These are phyloP conservation scores for Diarsia mendica DNA, from an alignment of 2,888 invertebrate genomes.

Conservation along the genomic window DNA sequence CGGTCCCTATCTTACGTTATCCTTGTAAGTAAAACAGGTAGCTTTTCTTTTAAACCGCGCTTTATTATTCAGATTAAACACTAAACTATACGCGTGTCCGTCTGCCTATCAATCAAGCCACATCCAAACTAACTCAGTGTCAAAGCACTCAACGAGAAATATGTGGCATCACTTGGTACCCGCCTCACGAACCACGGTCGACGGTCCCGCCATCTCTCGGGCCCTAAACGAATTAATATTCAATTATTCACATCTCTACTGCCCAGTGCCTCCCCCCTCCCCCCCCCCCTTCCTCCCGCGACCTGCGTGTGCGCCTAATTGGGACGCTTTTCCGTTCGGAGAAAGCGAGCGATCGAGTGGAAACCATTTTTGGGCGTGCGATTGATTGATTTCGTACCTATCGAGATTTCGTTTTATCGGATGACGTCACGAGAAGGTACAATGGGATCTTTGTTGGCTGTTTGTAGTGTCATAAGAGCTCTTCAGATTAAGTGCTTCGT, in stretches of 20 bases:
- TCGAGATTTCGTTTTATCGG: slow-evolving; percentile 57
- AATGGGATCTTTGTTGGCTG: slow-evolving; percentile 45
- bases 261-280: slow-evolving; percentile 50
- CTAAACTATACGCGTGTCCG: slow-evolving; percentile 31
- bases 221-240: slow-evolving; percentile 70
- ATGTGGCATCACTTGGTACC: slow-evolving; percentile 53
- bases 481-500: slow-evolving; percentile 38
- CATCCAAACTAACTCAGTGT: slow-evolving; percentile 56
- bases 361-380: slow-evolving; percentile 75
- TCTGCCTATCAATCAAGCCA: slow-evolving; percentile 49
- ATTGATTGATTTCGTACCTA: slow-evolving; percentile 64
- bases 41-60: slow-evolving; percentile 6
- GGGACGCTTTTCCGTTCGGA: slow-evolving; percentile 83
- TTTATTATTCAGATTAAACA: slow-evolving; percentile 31
- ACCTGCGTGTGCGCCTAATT: slow-evolving; percentile 75
- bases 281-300: slow-evolving; percentile 45
- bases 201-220: slow-evolving; percentile 72
- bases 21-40: neutral
- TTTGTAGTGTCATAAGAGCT: slow-evolving; percentile 37
- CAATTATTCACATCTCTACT: slow-evolving; percentile 72
- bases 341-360: slow-evolving; percentile 83
- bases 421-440: slow-evolving; percentile 45
- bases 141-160: slow-evolving; percentile 61
- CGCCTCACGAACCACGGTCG: slow-evolving; percentile 62
- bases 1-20: neutral